Conservation (phyloP, 2,113 vertebrate species). For the Chionodraco myersi region DNA sequence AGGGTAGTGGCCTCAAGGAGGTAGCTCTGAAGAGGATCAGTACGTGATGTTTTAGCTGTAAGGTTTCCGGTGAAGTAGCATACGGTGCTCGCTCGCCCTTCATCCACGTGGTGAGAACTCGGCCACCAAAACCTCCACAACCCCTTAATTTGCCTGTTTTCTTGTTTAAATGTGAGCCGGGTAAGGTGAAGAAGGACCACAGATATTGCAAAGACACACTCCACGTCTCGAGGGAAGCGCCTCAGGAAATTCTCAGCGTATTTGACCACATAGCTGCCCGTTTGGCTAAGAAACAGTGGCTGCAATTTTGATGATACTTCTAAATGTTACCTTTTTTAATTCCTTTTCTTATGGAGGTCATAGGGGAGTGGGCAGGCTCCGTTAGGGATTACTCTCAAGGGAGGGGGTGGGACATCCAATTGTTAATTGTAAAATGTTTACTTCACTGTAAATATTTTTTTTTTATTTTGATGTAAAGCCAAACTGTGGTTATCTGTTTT, state of each 20-base stretch:
- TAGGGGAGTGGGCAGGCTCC: constrained; percentile 38
- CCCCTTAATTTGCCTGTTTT: constrained; percentile 35
- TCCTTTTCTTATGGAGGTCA: constrained; percentile 64
- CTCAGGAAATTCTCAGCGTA: constrained; percentile 71
- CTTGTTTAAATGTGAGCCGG: constrained; percentile 26
- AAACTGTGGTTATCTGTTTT: constrained; percentile 79
- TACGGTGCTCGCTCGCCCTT: constrained; percentile 52
- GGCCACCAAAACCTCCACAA: constrained; percentile 34
- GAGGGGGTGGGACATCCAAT: constrained; percentile 43
- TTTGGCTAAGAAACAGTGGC: constrained; percentile 66
- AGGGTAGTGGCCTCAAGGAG: constrained; percentile 28
- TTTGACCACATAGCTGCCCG: constrained; percentile 65
- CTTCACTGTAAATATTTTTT: constrained; percentile 83
- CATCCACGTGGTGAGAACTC: constrained; percentile 49
- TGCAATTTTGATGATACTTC: constrained; percentile 76
- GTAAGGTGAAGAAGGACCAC: constrained; percentile 54
- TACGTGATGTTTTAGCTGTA: constrained; percentile 71
- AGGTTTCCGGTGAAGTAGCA: constrained; percentile 59
- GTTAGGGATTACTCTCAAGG: constrained; percentile 33
- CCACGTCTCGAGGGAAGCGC: constrained; percentile 65
- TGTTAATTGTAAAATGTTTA: constrained; percentile 60
- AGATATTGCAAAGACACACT: constrained; percentile 68
- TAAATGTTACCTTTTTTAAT: constrained; percentile 68
- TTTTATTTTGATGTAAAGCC: constrained; percentile 78
- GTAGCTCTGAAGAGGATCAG: constrained; percentile 55